Evolutionary conservation across 2,797 vertebrate genomes (phyloP), one percentile per base, ranked within the genome.

Genomic region (Vultur gryphus): DNA sequence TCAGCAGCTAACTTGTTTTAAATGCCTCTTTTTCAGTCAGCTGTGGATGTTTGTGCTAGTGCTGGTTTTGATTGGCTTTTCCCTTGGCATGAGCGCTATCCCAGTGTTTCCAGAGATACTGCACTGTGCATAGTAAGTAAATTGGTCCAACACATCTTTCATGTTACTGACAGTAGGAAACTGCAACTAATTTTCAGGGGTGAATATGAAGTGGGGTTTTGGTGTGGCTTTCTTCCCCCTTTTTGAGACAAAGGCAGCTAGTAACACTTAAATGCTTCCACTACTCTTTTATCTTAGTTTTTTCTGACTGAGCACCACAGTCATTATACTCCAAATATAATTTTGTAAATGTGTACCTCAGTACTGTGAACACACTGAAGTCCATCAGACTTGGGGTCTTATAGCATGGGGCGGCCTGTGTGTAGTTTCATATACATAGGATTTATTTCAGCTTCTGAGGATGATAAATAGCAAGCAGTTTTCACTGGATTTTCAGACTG

Each of bases 31-130:
- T 96, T 98, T 61, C 84, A 99, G 99, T 97, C 98, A 98, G 69
- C 98, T 99, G 85, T 99, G 99, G 99, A 92, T 99, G 87, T 97
- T 99, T 95, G 91, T 99, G 61, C 46, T 99, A 77, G 97, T 99
- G 95, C 97, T 99, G 41, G 97, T 98, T 66, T 46, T 99, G 64
- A 97, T 98, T 73, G 99, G 99, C 24, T 97, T 99, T 97, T 99
- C 99, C 89, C 97, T 99, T 89, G 99, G 98, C 35, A 99, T 99
- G 98, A 98, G 98, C 62, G 97, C 97, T 77, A 99, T 99, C 70
- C 99, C 99, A 6, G 97, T 98, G 16, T 99, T 99, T 91, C 99
- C 99, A 11, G 99, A 99, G 98, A 97, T 99, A 88, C 98, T 99
- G 93, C 83, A 91, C 9, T 99, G 98, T 96, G 99, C 98, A 66